Evolutionary conservation across 2,888 invertebrate species (phyloP).

Genomic region (Eumacrocentrus americanus): DNA sequence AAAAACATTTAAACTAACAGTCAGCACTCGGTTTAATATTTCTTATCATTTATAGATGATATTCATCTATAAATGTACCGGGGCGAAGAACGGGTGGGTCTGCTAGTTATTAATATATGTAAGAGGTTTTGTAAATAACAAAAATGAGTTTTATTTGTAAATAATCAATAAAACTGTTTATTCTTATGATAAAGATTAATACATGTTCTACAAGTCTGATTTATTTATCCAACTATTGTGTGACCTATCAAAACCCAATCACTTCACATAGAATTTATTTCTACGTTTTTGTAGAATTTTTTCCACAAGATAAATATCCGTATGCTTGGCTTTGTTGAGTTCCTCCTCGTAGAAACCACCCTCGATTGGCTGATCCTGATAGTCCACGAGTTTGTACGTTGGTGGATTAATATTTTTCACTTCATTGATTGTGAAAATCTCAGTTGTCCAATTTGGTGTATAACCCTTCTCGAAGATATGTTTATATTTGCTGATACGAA

Average conservation of each 20-base stretch:
- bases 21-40: no score
- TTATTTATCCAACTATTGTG: background rate
- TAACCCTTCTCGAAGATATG: constrained; percentile 51
- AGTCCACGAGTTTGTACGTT: constrained; percentile 48
- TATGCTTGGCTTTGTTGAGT: constrained; percentile 20
- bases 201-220: background rate
- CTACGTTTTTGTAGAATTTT: background rate
- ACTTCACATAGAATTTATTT: background rate
- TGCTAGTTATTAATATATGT: no score
- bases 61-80: no score
- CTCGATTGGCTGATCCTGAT: constrained; percentile 41
- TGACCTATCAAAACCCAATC: background rate
- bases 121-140: no score
- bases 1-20: no score
- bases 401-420: constrained; percentile 45
- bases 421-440: constrained; percentile 49
- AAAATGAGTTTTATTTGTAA: no score
- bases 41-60: no score
- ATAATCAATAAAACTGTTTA: no score
- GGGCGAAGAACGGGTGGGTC: no score
- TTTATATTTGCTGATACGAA: constrained; percentile 49
- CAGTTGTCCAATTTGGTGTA: constrained; percentile 50
- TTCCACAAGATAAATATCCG: constrained; percentile 28
- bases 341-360: constrained; percentile 29
- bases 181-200: no score